Evolutionary conservation across 2,113 vertebrate species (phyloP).

Genomic region (Oncorhynchus tshawytscha): DNA sequence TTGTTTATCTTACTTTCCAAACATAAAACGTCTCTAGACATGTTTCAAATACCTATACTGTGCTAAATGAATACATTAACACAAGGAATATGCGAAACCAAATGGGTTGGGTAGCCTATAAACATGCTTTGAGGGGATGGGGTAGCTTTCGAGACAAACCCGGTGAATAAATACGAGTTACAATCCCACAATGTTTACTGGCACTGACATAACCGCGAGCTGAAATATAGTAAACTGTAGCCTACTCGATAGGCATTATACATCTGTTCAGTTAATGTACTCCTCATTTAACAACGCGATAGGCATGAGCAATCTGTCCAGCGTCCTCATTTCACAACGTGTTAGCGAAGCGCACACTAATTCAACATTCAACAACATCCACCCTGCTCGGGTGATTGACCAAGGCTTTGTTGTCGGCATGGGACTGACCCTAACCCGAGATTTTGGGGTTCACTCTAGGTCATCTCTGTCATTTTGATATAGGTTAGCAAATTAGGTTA

Average conservation of each 20-base stretch:
- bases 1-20: too few relatives aligned
- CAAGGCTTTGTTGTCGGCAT: neutral
- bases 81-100: too few relatives aligned
- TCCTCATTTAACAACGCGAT: neutral
- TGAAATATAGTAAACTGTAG: neutral
- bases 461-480: neutral
- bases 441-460: neutral
- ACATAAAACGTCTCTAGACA: too few relatives aligned
- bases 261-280: neutral
- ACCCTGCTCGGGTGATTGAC: neutral
- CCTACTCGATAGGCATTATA: neutral
- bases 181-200: neutral
- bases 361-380: neutral
- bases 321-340: neutral
- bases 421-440: neutral
- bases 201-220: neutral
- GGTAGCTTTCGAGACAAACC: too few relatives aligned
- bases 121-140: too few relatives aligned
- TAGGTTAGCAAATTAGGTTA: neutral
- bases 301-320: neutral
- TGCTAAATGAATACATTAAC: too few relatives aligned
- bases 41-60: too few relatives aligned
- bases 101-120: too few relatives aligned
- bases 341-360: neutral
- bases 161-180: too few relatives aligned